phyloP scores from a whole-genome alignment of 1,140 invertebrate genomes.

The Pseudomyrmex concolor region DNA sequence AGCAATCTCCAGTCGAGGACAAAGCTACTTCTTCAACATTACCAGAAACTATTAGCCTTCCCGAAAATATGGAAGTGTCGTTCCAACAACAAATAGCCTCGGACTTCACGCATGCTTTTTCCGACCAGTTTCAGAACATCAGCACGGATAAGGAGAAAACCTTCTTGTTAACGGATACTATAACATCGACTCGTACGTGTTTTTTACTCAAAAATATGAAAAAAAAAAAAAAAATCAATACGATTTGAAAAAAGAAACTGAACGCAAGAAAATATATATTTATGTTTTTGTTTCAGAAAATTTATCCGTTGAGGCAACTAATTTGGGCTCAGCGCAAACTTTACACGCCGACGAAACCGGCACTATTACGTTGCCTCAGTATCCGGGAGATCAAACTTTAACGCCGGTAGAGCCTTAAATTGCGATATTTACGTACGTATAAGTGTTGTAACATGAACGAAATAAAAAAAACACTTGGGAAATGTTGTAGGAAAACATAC shows the following conservation, averaged over 20 bases:
- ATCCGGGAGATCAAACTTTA: constrained; percentile 77
- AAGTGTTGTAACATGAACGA: constrained; percentile 6
- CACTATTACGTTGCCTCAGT: constrained; percentile 81
- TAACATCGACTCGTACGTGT: constrained; percentile 64
- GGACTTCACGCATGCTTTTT: constrained; percentile 77
- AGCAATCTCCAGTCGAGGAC: constrained; percentile 22
- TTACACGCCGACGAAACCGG: constrained; percentile 81
- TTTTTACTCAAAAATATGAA: no score
- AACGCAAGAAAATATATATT: constrained; percentile 20
- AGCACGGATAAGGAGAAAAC: constrained; percentile 67
- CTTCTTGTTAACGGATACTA: constrained; percentile 63
- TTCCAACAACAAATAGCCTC: constrained; percentile 75
- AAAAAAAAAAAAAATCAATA: constrained; percentile 1
- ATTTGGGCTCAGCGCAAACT: constrained; percentile 76
- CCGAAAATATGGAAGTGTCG: constrained; percentile 69
- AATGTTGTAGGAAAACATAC: constrained; percentile 81
- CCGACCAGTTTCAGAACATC: constrained; percentile 74
- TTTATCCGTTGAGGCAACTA: constrained; percentile 68
- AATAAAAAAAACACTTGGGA: background rate
- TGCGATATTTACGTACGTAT: background rate
- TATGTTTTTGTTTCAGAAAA: constrained; percentile 68
- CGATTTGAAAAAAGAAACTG: background rate
- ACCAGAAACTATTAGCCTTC: constrained; percentile 62
- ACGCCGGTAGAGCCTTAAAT: constrained; percentile 76
- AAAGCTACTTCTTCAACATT: constrained; percentile 55